Conservation (phyloP, 2,888 invertebrate genomes). For the Eristalis pertinax region DNA sequence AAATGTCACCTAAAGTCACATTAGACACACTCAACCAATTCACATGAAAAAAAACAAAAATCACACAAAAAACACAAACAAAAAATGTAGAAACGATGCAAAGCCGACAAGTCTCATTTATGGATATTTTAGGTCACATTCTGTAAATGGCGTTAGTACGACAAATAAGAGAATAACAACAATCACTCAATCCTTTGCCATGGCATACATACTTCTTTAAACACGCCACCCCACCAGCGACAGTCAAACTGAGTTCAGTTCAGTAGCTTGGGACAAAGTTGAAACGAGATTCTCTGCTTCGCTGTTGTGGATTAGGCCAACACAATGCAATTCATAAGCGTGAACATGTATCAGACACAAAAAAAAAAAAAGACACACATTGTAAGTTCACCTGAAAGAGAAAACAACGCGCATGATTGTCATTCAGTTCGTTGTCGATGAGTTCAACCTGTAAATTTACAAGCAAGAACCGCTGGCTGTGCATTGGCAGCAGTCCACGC, state of each 20-base stretch:
- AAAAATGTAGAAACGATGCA: constrained; percentile 16
- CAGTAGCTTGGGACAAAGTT: constrained; percentile 7
- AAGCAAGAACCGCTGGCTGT: constrained; percentile 1
- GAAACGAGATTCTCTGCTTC: not conserved
- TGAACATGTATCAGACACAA: constrained; percentile 17
- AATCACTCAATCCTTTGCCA: constrained; percentile 46
- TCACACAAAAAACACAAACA: not conserved
- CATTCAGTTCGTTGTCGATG: constrained; percentile 35
- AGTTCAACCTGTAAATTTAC: constrained; percentile 47
- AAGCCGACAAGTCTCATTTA: constrained; percentile 45
- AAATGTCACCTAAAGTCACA: constrained; percentile 18
- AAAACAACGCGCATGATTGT: constrained; percentile 67
- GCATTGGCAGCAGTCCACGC: constrained; percentile 34
- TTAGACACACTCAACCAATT: not conserved
- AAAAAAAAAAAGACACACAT: constrained; percentile 28
- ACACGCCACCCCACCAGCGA: constrained; percentile 8
- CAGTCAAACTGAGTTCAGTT: constrained; percentile 22
- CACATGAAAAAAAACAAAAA: not conserved
- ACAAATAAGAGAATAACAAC: constrained; percentile 61
- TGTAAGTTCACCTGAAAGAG: constrained; percentile 52
- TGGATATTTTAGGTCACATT: constrained; percentile 68
- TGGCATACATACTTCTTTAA: constrained; percentile 61
- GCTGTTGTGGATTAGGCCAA: constrained; percentile 25
- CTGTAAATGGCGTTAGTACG: constrained; percentile 61
- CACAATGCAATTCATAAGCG: constrained; percentile 47